phyloP scores from a whole-genome alignment of 1,140 invertebrate genomes.

The Cecropterus lyciades region DNA sequence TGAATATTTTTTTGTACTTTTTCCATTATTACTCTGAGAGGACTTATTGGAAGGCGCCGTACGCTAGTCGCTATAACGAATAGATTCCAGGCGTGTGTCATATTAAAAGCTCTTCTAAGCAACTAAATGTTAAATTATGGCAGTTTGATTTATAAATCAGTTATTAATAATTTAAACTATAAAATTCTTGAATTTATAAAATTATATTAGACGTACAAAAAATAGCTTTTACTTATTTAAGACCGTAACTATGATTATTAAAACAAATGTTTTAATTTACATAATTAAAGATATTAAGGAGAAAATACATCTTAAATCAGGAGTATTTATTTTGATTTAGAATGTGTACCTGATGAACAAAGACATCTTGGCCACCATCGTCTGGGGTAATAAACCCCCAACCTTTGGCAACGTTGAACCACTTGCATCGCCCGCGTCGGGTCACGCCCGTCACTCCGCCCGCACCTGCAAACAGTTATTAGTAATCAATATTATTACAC shows the following conservation, averaged over 20 bases:
- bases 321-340: neutral
- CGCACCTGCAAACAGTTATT: slow-evolving; percentile 52
- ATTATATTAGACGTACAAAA: too few species aligned
- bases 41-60: slow-evolving; percentile 2
- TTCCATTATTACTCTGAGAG: slow-evolving; percentile 2
- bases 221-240: too few species aligned
- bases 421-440: slow-evolving; percentile 93
- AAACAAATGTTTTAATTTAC: too few species aligned
- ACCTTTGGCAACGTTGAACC: slow-evolving; percentile 97
- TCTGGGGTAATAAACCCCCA: slow-evolving; percentile 96
- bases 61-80: neutral
- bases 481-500: slow-evolving; percentile 14
- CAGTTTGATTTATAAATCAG: neutral
- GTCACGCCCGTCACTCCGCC: slow-evolving; percentile 76
- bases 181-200: too few species aligned
- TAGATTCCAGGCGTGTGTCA: neutral
- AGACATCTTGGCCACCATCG: slow-evolving; percentile 94
- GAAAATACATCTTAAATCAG: too few species aligned
- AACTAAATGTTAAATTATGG: neutral
- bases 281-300: too few species aligned
- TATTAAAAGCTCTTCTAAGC: neutral
- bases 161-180: neutral
- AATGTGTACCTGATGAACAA: slow-evolving; percentile 92
- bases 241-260: too few species aligned
- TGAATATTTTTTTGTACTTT: neutral